These are phyloP conservation scores for Acleris emargana DNA, from an alignment of 2,888 invertebrate genomes.

Conservation along the genomic window DNA sequence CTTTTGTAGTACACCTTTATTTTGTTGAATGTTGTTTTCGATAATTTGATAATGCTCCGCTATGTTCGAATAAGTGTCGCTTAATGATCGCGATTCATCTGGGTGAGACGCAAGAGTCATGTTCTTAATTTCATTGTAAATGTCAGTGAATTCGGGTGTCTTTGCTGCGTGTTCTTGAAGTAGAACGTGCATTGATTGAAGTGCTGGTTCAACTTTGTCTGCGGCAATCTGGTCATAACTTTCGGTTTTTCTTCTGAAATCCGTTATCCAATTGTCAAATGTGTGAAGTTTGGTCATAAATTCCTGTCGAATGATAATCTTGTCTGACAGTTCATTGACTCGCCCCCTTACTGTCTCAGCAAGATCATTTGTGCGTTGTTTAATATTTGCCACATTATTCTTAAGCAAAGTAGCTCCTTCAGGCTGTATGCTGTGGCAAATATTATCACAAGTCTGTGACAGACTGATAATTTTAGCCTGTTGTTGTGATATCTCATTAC, in stretches of 20 bases:
- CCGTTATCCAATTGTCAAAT: conserved; percentile 91
- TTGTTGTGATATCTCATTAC: conserved; percentile 93
- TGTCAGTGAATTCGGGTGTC: conserved; percentile 89
- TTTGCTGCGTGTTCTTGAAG: conserved; percentile 94
- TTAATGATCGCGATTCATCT: conserved; percentile 88
- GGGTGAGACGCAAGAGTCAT: conserved; percentile 88
- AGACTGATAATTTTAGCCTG: conserved; percentile 92
- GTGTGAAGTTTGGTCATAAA: conserved; percentile 90
- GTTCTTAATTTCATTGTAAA: conserved; percentile 93
- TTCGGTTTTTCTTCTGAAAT: conserved; percentile 87
- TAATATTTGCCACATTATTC: conserved; percentile 88
- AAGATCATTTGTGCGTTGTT: conserved; percentile 88
- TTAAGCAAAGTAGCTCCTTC: conserved; percentile 90
- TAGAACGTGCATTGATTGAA: conserved; percentile 91
- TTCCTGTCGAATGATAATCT: conserved; percentile 92
- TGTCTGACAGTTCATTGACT: conserved; percentile 92
- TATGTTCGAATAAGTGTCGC: conserved; percentile 89
- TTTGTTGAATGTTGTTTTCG: conserved; percentile 88
- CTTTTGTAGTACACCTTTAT: conserved; percentile 89
- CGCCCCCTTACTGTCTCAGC: conserved; percentile 90
- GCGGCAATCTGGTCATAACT: conserved; percentile 92
- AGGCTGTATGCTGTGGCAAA: conserved; percentile 89
- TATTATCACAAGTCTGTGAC: conserved; percentile 91
- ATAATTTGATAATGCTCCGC: conserved; percentile 91
- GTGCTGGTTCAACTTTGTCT: conserved; percentile 90